Evolutionary conservation across 2,888 invertebrate species (phyloP), one percentile per base, ranked within the genome.

Genomic region (Esperia sulphurella): DNA sequence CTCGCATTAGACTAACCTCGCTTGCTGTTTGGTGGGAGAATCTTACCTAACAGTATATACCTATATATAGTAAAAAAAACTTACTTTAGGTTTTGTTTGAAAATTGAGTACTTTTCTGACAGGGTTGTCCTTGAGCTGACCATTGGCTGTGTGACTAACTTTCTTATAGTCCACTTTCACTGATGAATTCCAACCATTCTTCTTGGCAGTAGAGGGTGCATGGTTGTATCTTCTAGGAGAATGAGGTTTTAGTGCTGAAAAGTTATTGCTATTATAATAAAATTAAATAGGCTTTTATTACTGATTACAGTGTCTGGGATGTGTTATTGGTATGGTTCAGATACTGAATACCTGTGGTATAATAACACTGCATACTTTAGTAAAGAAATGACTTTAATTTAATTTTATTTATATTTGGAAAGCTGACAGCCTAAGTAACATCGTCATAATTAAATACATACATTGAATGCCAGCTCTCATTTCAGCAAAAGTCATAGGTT

Each of bases 101-200:
- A 85, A 85, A 49, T 83, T 75, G 0, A 87, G 70, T n/a, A 78
- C 73, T 77, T 89, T 88, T 55, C 83, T 70, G 1, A 80, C 85
- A 45, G 78, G 58, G 54, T 75, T 75, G 46, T 75, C 54, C 52
- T 73, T 79, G 49, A 76, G 55, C 21, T 77, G 71, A 1, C 73
- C 78, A 50, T 79, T 68, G 7, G 67, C 69, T 40, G 78, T 83
- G 43, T 74, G 75, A 56, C 71, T 83, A 14, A 79, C 63, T 14
- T 55, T 73, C 61, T 79, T 84, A 14, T 67, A 66, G 7, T 79
- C 78, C 21, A 85, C 58, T 61, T 88, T 89, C 0, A 82, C 67
- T 13, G 88, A 86, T 0, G 83, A 79, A 50, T 89, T 88, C 88
- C 88, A 89, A n/a, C 54, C 73, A 46, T 69, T 75, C 51, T 76